Percentiles rank a stretch among this genome's conserved stretches.
Evolutionary conservation across 2,888 invertebrate species (phyloP).

Genomic region (Mystacides longicornis): DNA sequence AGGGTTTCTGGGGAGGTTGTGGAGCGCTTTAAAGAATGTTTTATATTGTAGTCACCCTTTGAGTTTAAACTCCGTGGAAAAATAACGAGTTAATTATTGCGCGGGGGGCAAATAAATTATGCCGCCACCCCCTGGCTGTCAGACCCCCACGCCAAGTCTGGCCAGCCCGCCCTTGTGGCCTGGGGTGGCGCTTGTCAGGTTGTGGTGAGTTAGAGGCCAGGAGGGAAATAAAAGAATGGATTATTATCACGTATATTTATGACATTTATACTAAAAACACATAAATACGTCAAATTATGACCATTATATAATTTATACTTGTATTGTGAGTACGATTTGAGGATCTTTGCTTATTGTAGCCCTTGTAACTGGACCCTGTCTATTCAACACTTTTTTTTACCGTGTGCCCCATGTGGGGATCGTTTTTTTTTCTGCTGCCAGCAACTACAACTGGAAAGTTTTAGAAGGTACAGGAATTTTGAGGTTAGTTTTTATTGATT

Average conservation of each 20-base stretch:
- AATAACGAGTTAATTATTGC: slow-evolving; percentile 25
- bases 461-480: too few species aligned
- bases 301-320: not conserved
- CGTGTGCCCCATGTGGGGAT: too few species aligned
- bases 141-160: slow-evolving; percentile 20
- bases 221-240: slow-evolving; percentile 25
- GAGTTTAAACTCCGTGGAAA: not conserved
- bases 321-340: not conserved
- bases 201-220: slow-evolving; percentile 22
- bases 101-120: slow-evolving; percentile 22
- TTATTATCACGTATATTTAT: slow-evolving; percentile 19
- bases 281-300: not conserved
- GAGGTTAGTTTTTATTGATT: too few species aligned
- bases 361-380: too few species aligned
- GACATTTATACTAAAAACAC: slow-evolving; percentile 11
- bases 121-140: not conserved
- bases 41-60: not conserved
- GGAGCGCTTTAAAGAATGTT: not conserved
- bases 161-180: slow-evolving; percentile 1
- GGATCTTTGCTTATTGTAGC: not conserved
- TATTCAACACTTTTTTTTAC: too few species aligned
- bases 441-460: too few species aligned
- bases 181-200: not conserved
- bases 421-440: too few species aligned
- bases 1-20: not conserved